Conservation (phyloP, 1,140 invertebrate species). For the Drosophila willistoni region DNA sequence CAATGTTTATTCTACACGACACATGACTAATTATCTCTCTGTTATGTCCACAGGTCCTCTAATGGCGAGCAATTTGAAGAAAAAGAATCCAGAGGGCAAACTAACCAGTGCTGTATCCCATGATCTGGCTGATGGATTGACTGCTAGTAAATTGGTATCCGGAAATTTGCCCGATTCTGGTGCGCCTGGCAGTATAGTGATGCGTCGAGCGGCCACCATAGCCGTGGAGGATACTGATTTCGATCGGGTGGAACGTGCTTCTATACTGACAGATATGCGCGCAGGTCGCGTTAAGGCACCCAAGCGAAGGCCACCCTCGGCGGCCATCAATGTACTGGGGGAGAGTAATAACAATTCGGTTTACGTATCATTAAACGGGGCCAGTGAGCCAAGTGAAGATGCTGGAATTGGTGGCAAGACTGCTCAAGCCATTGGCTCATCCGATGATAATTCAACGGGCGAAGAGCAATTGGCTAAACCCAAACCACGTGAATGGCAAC, state of each 20-base stretch:
- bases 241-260: conserved; percentile 86
- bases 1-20: background rate
- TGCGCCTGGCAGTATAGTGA: conserved; percentile 58
- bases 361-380: conserved; percentile 71
- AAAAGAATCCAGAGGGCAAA: conserved; percentile 84
- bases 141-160: conserved; percentile 60
- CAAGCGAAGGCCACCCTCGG: conserved; percentile 85
- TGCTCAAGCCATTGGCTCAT: conserved; percentile 40
- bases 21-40: conserved; percentile 3
- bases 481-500: conserved; percentile 85
- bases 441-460: conserved; percentile 81
- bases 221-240: conserved; percentile 84
- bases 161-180: conserved; percentile 58
- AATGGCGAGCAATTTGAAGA: conserved; percentile 84
- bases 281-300: conserved; percentile 85
- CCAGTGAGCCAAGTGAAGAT: conserved; percentile 66
- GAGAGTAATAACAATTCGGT: conserved; percentile 81
- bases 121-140: conserved; percentile 71
- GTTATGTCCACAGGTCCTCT: conserved; percentile 79
- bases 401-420: conserved; percentile 33
- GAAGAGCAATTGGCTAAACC: conserved; percentile 84
- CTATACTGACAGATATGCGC: conserved; percentile 86
- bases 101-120: conserved; percentile 76
- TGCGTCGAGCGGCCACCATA: conserved; percentile 71
- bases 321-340: conserved; percentile 74